Evolutionary conservation across 2,888 invertebrate genomes (phyloP).

Genomic region (Spisula solida): DNA sequence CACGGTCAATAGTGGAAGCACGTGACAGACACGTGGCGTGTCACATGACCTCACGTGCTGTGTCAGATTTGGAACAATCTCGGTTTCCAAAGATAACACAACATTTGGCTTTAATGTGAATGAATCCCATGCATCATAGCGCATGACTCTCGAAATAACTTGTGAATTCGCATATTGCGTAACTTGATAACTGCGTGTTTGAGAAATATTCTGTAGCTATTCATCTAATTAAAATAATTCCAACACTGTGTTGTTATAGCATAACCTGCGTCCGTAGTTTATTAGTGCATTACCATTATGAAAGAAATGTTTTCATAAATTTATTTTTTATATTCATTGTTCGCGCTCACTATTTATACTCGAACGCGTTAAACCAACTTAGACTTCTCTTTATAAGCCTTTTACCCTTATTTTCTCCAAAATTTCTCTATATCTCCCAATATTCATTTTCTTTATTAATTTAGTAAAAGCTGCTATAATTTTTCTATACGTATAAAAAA

Average conservation of each 20-base stretch:
- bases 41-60: constrained; percentile 51
- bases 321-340: no score
- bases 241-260: background rate
- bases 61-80: constrained; percentile 52
- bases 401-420: no score
- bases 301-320: no score
- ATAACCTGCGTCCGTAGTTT: background rate
- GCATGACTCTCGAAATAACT: background rate
- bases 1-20: constrained; percentile 50
- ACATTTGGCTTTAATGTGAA: constrained; percentile 66
- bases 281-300: background rate
- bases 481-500: no score
- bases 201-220: background rate
- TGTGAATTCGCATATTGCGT: constrained; percentile 53
- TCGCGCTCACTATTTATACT: no score
- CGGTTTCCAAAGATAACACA: constrained; percentile 69
- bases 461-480: no score
- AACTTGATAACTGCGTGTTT: constrained; percentile 32
- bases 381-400: no score
- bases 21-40: constrained; percentile 38
- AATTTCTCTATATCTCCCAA: no score
- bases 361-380: no score
- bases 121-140: constrained; percentile 53
- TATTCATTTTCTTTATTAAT: no score
- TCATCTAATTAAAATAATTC: background rate